phyloP scores from a whole-genome alignment of 2,797 vertebrate species.

The Brotula barbata region DNA sequence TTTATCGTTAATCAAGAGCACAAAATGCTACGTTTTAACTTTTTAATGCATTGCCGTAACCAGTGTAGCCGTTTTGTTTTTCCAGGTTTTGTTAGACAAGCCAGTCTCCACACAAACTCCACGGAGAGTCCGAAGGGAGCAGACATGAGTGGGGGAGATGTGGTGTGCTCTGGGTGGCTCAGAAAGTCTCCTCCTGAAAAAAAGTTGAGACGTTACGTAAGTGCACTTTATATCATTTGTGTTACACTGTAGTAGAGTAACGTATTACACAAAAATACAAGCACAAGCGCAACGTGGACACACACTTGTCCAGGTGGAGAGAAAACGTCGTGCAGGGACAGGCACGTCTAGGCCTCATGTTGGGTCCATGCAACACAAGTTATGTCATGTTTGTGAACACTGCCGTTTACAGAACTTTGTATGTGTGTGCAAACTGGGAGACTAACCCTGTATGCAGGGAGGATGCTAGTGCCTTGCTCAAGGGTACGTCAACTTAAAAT shows the following conservation, averaged over 20 bases:
- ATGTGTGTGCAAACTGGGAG: neutral
- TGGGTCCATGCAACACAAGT: slow-evolving; percentile 17
- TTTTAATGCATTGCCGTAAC: slow-evolving; percentile 14
- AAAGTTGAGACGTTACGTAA: slow-evolving; percentile 99
- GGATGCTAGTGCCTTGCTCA: neutral
- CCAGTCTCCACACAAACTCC: slow-evolving; percentile 51
- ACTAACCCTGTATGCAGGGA: neutral
- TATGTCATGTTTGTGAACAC: neutral
- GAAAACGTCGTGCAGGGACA: slow-evolving; percentile 14
- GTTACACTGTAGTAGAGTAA: slow-evolving; percentile 44
- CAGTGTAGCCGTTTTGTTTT: slow-evolving; percentile 26
- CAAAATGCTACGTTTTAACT: slow-evolving; percentile 30
- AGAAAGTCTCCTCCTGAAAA: slow-evolving; percentile 99
- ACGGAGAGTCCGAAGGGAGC: slow-evolving; percentile 52
- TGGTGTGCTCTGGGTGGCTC: slow-evolving; percentile 94
- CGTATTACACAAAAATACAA: slow-evolving; percentile 37
- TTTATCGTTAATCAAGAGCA: slow-evolving; percentile 41
- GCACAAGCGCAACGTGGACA: slow-evolving; percentile 17
- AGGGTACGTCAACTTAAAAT: neutral
- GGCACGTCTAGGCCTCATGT: slow-evolving; percentile 45
- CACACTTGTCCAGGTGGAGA: slow-evolving; percentile 8
- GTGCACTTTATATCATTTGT: slow-evolving; percentile 74
- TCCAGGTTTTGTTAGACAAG: slow-evolving; percentile 65
- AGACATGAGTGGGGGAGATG: slow-evolving; percentile 93
- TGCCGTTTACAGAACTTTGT: too few species aligned